These are phyloP conservation scores for Orussus abietinus DNA, from an alignment of 1,140 invertebrate genomes.

Conservation along the genomic window DNA sequence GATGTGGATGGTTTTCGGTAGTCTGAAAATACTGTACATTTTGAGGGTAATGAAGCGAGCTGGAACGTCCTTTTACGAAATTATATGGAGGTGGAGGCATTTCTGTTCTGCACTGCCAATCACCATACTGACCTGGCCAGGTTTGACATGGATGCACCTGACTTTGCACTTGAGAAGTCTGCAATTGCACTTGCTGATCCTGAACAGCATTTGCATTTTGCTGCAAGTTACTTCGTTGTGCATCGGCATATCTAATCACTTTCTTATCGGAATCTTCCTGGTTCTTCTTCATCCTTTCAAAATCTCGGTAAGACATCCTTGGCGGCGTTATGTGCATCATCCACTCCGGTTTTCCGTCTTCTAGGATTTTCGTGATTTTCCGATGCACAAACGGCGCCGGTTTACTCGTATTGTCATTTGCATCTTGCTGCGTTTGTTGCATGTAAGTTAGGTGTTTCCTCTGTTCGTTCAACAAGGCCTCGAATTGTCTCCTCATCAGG, in stretches of 20 bases:
- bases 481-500: constrained; percentile 39
- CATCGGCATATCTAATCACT: not conserved
- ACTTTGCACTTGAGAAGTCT: too few species aligned
- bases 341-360: constrained; percentile 40
- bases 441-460: constrained; percentile 30
- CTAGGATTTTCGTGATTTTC: constrained; percentile 12
- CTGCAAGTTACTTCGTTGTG: not conserved
- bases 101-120: too few species aligned
- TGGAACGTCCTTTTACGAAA: too few species aligned
- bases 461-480: constrained; percentile 37
- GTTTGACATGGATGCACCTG: too few species aligned
- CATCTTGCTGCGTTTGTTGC: constrained; percentile 15
- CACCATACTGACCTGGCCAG: too few species aligned
- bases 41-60: too few species aligned
- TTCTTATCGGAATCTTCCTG: not conserved
- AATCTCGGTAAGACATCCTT: constrained; percentile 25
- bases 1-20: too few species aligned
- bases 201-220: not conserved
- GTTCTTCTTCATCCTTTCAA: constrained; percentile 19
- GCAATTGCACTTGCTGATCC: too few species aligned
- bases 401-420: constrained; percentile 4
- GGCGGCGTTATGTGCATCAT: constrained; percentile 37
- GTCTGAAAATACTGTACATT: too few species aligned
- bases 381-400: not conserved
- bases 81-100: too few species aligned